A percentile compares a stretch with the other conserved stretches of the same genome.
phyloP scores from a whole-genome alignment of 1,140 invertebrate genomes.

The Drosophila insularis region DNA sequence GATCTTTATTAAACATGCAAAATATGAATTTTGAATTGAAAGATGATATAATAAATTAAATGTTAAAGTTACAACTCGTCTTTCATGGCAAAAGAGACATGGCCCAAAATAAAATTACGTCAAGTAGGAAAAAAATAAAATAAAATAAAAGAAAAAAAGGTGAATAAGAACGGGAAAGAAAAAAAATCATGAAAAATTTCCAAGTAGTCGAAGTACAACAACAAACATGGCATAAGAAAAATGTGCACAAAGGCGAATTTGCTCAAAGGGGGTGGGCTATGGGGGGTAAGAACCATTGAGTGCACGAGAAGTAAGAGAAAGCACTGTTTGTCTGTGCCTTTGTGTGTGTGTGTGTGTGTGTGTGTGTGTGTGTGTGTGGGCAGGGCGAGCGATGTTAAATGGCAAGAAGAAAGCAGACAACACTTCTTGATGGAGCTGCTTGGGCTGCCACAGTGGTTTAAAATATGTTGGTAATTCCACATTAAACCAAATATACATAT shows the following conservation, averaged over 20 bases:
- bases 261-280: not conserved
- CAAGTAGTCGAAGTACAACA: slow-evolving; percentile 56
- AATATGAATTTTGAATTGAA: too few relatives aligned
- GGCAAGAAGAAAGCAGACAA: slow-evolving; percentile 42
- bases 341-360: slow-evolving; percentile 6
- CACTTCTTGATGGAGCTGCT: slow-evolving; percentile 10
- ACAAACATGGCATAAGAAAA: slow-evolving; percentile 48
- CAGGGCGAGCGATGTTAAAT: slow-evolving; percentile 52
- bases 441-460: not conserved
- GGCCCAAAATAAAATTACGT: not conserved
- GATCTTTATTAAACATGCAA: too few relatives aligned
- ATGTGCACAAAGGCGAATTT: slow-evolving; percentile 50
- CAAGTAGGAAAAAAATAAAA: not conserved
- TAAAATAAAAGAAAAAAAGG: slow-evolving; percentile 1
- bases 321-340: slow-evolving; percentile 4
- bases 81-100: not conserved
- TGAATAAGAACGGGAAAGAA: slow-evolving; percentile 14
- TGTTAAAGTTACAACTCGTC: not conserved
- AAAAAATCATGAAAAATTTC: slow-evolving; percentile 27
- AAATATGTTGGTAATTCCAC: not conserved
- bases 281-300: not conserved
- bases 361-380: not conserved
- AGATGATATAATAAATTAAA: not conserved
- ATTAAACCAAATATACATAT: not conserved
- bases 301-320: slow-evolving; percentile 28